Evolutionary conservation across 2,797 vertebrate genomes (phyloP).

Genomic region (Chloroceryle amazona): DNA sequence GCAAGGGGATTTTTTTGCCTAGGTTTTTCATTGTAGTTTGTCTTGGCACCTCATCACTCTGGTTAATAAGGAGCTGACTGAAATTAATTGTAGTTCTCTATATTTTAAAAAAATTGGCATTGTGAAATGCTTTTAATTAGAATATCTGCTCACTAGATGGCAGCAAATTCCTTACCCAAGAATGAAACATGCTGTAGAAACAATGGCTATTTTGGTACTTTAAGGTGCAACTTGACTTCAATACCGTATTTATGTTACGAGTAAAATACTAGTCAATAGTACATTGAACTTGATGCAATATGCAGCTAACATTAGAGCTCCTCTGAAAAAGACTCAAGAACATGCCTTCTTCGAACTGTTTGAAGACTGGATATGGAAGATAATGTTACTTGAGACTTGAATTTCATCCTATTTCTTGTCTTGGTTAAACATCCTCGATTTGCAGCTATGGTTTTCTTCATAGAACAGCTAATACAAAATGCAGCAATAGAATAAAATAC

Average conservation of each 20-base stretch:
- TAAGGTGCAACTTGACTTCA: background rate
- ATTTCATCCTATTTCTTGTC: background rate
- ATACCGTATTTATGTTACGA: background rate
- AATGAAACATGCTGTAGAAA: background rate
- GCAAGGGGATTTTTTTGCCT: background rate
- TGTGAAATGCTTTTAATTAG: background rate
- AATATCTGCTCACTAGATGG: constrained; percentile 66
- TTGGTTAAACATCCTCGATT: background rate
- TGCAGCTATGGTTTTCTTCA: background rate
- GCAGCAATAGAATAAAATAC: background rate
- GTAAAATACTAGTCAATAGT: background rate
- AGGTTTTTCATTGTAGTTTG: background rate
- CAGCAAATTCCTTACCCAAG: constrained; percentile 56
- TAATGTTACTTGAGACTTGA: background rate
- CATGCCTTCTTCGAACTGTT: background rate
- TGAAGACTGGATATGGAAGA: background rate
- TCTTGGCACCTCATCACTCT: background rate
- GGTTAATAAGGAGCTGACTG: background rate
- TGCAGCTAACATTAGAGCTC: background rate
- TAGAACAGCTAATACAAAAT: background rate
- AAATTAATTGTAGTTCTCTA: background rate
- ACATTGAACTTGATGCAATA: background rate
- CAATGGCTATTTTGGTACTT: background rate
- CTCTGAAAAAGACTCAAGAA: background rate
- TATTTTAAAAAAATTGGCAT: background rate